Evolutionary conservation across 2,888 invertebrate species (phyloP).

Genomic region (Chesias legatella): DNA sequence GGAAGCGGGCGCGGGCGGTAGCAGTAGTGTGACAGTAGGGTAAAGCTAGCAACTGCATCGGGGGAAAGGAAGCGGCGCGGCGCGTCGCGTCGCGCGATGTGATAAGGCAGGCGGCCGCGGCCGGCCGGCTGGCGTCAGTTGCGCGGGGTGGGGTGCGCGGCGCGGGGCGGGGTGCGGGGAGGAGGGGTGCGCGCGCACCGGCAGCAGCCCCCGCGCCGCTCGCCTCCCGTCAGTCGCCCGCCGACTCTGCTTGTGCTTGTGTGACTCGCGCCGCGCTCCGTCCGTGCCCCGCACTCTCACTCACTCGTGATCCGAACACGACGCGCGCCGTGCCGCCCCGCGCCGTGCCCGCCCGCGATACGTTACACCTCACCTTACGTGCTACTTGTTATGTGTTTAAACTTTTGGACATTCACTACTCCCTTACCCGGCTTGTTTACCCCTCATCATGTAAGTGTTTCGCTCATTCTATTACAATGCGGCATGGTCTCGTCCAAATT

Average conservation of each 20-base stretch:
- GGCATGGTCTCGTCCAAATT: slow-evolving; percentile 66
- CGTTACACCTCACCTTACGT: slow-evolving; percentile 77
- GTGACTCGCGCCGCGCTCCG: slow-evolving; percentile 80
- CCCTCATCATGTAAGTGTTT: slow-evolving; percentile 79
- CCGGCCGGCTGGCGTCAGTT: slow-evolving; percentile 67
- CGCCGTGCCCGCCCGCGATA: slow-evolving; percentile 82
- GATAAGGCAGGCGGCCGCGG: slow-evolving; percentile 46
- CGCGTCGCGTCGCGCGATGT: slow-evolving; percentile 72
- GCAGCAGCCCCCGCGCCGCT: slow-evolving; percentile 68
- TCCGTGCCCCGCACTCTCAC: slow-evolving; percentile 79
- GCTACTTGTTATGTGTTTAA: slow-evolving; percentile 77
- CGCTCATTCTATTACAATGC: slow-evolving; percentile 71
- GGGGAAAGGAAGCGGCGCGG: slow-evolving; percentile 78
- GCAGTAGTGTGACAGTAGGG: slow-evolving; percentile 78
- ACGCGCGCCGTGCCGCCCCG: slow-evolving; percentile 78
- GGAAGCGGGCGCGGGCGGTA: slow-evolving; percentile 65
- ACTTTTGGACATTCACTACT: slow-evolving; percentile 70
- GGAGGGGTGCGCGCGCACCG: slow-evolving; percentile 70
- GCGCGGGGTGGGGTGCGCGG: slow-evolving; percentile 45
- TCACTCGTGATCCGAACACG: slow-evolving; percentile 79
- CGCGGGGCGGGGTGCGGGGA: slow-evolving; percentile 44
- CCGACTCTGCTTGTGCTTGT: slow-evolving; percentile 81
- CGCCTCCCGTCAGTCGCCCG: slow-evolving; percentile 80
- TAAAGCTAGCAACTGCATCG: slow-evolving; percentile 79
- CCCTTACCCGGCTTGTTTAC: slow-evolving; percentile 78